Base-by-base conservation (phyloP, 2,113 vertebrate species). In the Aptenodytes patagonicus region DNA sequence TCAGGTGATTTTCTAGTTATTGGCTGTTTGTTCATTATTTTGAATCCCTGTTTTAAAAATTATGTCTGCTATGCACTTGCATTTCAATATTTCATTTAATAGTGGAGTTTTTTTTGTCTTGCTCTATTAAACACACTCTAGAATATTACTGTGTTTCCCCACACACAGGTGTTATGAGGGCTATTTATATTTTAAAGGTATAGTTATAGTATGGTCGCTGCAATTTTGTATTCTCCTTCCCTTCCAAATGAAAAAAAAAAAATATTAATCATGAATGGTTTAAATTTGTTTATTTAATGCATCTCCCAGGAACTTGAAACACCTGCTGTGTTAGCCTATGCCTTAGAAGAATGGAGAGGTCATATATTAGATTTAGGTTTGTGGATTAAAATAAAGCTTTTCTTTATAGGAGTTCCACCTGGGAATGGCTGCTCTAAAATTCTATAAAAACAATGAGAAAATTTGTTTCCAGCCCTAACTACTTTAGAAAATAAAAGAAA, bases 311-410 rank as follows among this genome's bases (percentile, higher is more conserved):
- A 81, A 96, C 96, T 89, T 44, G 83, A 96, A 92, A 92, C 96
- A 97, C 97, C 97, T 98, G 93, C 64, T 97, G 46, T 73, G 66
- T 70, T 93, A 80, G 72, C 80, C 57, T 95, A 75, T 93, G 64
- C 31, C 58, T 95, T 96, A 97, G 76, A 97, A 92, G 75, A 95
- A 93, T 28, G 19, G 51, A 70, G 58, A 90, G 18, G 68, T 51
- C 96, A 57, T 75, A 71, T 95, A 94, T 87, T 91, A 93, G 47
- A 79, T 40, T 94, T 84, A 95, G 66, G 38, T 36, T 83, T 87
- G 55, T 65, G 44, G 54, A 90, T 92, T 94, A 89, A 96, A 96
- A 92, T 83, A 93, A 94, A 95, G 44, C 21, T 83, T 97, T 95
- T 91, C 75, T 97, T 97, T 91, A 94, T 91, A 79, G 15, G 82